phyloP scores from a whole-genome alignment of 2,888 invertebrate genomes.

The Coecobrya sp. region DNA sequence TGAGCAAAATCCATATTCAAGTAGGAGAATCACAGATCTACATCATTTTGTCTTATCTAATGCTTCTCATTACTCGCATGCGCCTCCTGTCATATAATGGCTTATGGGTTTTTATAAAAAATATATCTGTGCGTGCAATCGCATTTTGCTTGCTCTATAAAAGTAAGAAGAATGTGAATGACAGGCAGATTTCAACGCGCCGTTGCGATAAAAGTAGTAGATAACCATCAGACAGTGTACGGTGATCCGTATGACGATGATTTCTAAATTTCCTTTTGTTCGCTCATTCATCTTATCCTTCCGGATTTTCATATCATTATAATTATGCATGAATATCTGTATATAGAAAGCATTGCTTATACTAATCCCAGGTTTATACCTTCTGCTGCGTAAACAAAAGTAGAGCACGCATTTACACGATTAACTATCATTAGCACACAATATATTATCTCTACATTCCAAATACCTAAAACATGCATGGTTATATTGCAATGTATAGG shows the following conservation, averaged over 20 bases:
- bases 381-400: background rate
- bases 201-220: background rate
- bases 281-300: background rate
- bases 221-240: conserved; percentile 7
- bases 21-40: background rate
- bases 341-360: background rate
- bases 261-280: background rate
- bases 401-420: background rate
- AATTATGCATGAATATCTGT: background rate
- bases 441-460: background rate
- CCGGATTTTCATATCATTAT: background rate
- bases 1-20: background rate
- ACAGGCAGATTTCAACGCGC: background rate
- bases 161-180: background rate
- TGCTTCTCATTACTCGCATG: conserved; percentile 35
- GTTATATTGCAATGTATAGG: background rate
- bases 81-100: conserved; percentile 6
- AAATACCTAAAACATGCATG: too few species aligned
- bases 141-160: background rate
- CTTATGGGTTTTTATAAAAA: background rate
- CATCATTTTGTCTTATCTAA: conserved; percentile 16
- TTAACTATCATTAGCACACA: background rate
- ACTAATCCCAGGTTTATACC: background rate
- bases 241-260: conserved; percentile 15
- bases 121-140: conserved; percentile 16